Conservation (phyloP, 2,113 vertebrate species). For the Psephotus haematonotus region DNA sequence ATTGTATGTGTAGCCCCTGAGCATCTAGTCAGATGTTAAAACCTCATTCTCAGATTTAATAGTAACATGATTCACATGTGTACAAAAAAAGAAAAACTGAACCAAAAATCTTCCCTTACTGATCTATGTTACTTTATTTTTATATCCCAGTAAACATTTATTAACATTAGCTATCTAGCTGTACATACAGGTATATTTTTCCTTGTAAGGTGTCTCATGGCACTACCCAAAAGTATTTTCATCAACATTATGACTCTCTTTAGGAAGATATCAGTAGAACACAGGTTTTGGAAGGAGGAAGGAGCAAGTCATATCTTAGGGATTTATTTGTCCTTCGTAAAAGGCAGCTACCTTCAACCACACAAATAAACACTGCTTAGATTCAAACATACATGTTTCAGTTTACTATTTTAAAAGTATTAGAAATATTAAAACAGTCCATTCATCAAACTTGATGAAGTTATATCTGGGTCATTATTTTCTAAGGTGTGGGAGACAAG, state of each 20-base stretch:
- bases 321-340: background rate
- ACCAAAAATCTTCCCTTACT: background rate
- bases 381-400: background rate
- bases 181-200: background rate
- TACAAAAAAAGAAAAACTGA: background rate
- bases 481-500: background rate
- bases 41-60: background rate
- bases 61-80: accelerated
- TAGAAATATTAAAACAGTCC: background rate
- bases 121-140: background rate
- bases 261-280: background rate
- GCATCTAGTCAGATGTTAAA: background rate
- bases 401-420: background rate
- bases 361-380: background rate
- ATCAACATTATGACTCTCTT: background rate
- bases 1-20: background rate
- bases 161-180: background rate
- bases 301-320: background rate
- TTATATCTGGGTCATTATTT: background rate
- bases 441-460: background rate
- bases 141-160: background rate
- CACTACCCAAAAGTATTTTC: background rate
- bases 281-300: accelerated
- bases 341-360: accelerated
- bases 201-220: background rate